Conservation (phyloP, 2,888 invertebrate species). For the Eupithecia subumbrata region DNA sequence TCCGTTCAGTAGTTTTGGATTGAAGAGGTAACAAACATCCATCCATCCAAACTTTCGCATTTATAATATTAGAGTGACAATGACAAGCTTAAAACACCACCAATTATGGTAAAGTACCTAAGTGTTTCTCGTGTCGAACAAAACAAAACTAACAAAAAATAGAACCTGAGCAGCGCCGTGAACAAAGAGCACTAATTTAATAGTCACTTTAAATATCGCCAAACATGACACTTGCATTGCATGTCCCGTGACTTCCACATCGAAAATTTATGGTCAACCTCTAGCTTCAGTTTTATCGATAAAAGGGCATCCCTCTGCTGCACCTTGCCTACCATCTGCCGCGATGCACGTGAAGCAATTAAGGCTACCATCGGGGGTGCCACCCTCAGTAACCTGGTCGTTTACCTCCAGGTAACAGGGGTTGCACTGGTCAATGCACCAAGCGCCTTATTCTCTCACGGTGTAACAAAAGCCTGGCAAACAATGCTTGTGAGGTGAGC, state of each 20-base stretch:
- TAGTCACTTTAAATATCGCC: constrained; percentile 2
- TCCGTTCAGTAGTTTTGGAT: too few relatives aligned
- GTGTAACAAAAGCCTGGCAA: constrained; percentile 47
- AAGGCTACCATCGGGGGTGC: constrained; percentile 76
- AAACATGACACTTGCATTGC: constrained; percentile 23
- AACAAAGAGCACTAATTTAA: neutral
- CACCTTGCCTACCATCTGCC: constrained; percentile 83
- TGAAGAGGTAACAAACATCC: too few relatives aligned
- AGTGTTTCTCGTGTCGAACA: neutral
- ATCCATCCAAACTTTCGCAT: too few relatives aligned
- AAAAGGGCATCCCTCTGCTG: constrained; percentile 73
- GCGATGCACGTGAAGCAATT: constrained; percentile 79
- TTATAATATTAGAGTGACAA: too few relatives aligned
- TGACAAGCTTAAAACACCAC: neutral
- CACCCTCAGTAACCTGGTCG: constrained; percentile 77
- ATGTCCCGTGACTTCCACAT: constrained; percentile 29
- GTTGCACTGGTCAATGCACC: constrained; percentile 75
- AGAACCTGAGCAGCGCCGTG: neutral
- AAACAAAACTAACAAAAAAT: neutral
- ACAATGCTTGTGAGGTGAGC: constrained; percentile 31
- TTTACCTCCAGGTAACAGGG: constrained; percentile 74
- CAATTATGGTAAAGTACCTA: neutral
- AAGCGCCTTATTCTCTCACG: constrained; percentile 57
- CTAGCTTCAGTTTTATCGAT: constrained; percentile 63
- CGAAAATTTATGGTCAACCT: constrained; percentile 45